These are phyloP conservation scores for Crotalus horridus DNA, from an alignment of 2,113 vertebrate species.

Conservation along the genomic window DNA sequence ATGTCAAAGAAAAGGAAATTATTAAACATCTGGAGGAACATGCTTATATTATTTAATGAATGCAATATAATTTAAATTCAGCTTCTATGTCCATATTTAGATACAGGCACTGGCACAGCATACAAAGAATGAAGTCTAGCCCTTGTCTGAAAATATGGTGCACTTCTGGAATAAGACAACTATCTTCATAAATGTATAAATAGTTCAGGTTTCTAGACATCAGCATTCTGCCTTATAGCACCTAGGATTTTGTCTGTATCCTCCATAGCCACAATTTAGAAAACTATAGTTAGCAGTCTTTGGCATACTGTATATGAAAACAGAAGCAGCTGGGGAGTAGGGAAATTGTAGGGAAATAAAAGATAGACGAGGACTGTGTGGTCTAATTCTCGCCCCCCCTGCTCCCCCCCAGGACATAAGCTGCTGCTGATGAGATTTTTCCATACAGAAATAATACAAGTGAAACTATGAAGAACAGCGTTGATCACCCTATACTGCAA, in stretches of 20 bases:
- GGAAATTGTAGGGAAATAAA: constrained; percentile 39
- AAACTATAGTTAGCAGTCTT: constrained; percentile 6
- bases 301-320: constrained; percentile 48
- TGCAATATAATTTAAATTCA: background rate
- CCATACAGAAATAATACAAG: constrained; percentile 69
- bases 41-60: background rate
- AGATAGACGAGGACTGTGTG: constrained; percentile 46
- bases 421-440: constrained; percentile 62
- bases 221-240: background rate
- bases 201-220: background rate
- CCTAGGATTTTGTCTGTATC: background rate
- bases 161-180: background rate
- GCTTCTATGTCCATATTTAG: background rate
- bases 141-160: background rate
- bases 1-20: background rate
- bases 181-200: background rate
- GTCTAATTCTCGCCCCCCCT: constrained; percentile 54
- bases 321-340: constrained; percentile 41
- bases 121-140: background rate
- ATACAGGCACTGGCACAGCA: background rate
- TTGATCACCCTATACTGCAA: constrained; percentile 57
- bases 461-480: constrained; percentile 55
- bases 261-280: background rate
- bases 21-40: background rate
- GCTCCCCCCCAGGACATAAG: constrained; percentile 57